phyloP scores from a whole-genome alignment of 2,797 vertebrate species.

The Miichthys miiuy region DNA sequence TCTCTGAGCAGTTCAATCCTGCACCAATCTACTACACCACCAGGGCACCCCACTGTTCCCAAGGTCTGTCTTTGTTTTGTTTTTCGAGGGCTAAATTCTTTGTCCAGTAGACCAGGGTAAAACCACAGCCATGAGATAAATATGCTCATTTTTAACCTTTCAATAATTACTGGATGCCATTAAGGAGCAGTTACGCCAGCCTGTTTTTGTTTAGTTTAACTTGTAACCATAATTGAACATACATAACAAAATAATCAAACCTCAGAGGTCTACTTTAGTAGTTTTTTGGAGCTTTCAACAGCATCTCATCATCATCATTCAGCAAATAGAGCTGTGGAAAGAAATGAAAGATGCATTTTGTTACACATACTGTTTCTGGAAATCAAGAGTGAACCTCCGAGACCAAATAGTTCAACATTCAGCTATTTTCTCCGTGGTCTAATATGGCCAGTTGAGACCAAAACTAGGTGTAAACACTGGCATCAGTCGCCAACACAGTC shows the following conservation, averaged over 20 bases:
- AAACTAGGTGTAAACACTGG: not conserved
- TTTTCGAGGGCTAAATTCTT: slow-evolving; percentile 38
- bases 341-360: not conserved
- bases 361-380: not conserved
- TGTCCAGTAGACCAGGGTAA: slow-evolving; percentile 15
- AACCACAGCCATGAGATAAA: slow-evolving; percentile 15
- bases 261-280: not conserved
- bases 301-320: not conserved
- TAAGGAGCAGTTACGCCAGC: not conserved
- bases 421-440: not conserved
- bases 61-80: slow-evolving; percentile 41
- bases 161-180: slow-evolving; percentile 3
- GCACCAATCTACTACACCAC: slow-evolving; percentile 32
- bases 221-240: not conserved
- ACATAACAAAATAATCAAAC: not conserved
- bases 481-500: slow-evolving; percentile 13
- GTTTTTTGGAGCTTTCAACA: not conserved
- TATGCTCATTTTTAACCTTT: not conserved
- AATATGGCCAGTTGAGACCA: not conserved
- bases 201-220: slow-evolving; percentile 2
- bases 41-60: slow-evolving; percentile 40
- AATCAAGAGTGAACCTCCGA: not conserved
- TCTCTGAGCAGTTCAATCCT: not conserved
- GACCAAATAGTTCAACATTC: not conserved
- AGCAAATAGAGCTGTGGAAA: not conserved